Base-by-base conservation (phyloP, 2,797 vertebrate species). In the Myotis daubentonii region DNA sequence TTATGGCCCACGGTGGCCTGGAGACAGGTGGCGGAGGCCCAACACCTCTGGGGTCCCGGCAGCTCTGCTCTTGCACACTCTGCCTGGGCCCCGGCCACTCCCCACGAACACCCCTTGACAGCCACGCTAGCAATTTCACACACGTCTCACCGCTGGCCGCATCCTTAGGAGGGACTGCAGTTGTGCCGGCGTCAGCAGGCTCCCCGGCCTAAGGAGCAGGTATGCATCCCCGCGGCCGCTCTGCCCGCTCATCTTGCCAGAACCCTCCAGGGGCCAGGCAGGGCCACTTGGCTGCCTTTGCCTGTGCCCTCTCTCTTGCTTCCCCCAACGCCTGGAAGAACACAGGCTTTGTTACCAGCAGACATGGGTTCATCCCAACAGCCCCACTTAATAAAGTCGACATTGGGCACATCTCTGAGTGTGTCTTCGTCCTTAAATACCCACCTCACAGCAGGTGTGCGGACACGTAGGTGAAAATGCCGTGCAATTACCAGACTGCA, bases 371-470 rank as follows among this genome's bases (percentile, higher is more conserved):
- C 33, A n/a, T 57, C 62, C 60, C 41, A 62, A 15, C 23, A 8
- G 81, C 28, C 60, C 75, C 62, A 20, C 65, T 71, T 85, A 20
- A 60, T 70, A 57, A 78, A 72, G 38, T 53, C 41, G 41, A 49
- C 71, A 10, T 75, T 19, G 66, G 57, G 41, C 38, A 66, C 74
- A 23, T 57, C 51, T 89, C 84, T n/a, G 33, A 89, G 66, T 23
- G 70, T 79, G 72, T 97, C 71, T 96, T 95, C 66, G 51, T 22
- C 62, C 85, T 75, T 20, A 47, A 90, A 89, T 38, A 10, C 12
- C 41, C 51, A 49, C 81, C 23, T 78, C 28, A 25, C 19, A 22
- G 66, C 57, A 25, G 47, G 62, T 47, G 16, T 53, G 53, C 25
- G 22, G 8, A 33, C 7, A 3, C 0, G 2, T 1, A 6, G 62